Base-by-base conservation (phyloP, 1,140 invertebrate genomes). In the Venustaconcha ellipsiformis region DNA sequence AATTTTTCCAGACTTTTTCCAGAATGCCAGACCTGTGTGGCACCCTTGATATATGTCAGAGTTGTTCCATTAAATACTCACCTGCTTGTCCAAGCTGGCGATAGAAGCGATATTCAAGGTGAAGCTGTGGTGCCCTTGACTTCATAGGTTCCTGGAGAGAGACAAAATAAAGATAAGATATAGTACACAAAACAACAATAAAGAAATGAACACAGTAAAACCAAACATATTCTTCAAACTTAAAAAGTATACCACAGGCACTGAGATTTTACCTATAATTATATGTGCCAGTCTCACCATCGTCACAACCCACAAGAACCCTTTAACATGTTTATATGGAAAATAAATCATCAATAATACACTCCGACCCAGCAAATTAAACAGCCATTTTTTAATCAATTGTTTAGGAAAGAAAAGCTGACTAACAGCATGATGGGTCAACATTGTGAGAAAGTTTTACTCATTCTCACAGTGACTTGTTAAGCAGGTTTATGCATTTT, bases 61-160 rank as follows among this genome's bases (percentile, higher is more conserved):
- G 37, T 48, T 48, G 37, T 48, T 11, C 4, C 37, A 48, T 48
- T 5, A 56, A 55, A 48, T 48, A 77, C 79, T 74, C 78, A 87
- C 88, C 88, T 82, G 86, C 76, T 80, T 88, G 88, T 92, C 97
- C 97, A 92, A 99, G 94, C 92, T 99, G 94, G 94, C 99, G 99
- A 93, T 99, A 99, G 94, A 99, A 99, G 93, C 99, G 95, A 94
- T 99, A 99, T 93, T 99, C 99, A 93, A 99, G 94, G 92, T 99
- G 99, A 88, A 99, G 93, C 92, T 99, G 99, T 80, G 99, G 99
- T 86, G 99, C 98, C 93, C 99, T 98, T 80, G 98, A 98, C 92
- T 99, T 99, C 97, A 99, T 99, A 85, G 97, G 96, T 94, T 99
- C 99, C 94, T 94, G 84, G 18, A 88, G 80, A 81, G 74, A 70